Conservation (phyloP, 1,140 invertebrate genomes). For the Aplysia californica region DNA sequence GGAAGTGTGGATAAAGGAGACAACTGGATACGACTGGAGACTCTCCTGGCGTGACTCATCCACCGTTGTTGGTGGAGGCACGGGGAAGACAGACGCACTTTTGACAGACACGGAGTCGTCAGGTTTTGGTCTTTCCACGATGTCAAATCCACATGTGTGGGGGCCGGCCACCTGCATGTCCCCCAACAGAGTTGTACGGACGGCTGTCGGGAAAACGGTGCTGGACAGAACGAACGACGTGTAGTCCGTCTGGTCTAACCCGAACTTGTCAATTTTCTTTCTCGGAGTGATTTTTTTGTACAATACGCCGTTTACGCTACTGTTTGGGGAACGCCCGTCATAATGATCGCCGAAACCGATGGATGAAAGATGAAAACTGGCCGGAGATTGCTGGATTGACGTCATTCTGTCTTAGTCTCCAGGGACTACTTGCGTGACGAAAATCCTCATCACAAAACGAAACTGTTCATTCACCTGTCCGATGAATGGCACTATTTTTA, state of each 20-base stretch:
- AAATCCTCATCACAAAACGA: no score
- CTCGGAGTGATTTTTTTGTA: background rate
- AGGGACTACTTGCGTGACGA: no score
- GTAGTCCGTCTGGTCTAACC: background rate
- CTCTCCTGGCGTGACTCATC: background rate
- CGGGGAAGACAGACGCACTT: background rate
- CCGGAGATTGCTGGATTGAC: no score
- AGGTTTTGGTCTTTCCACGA: background rate
- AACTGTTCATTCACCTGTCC: no score
- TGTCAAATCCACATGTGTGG: background rate
- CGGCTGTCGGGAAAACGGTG: background rate
- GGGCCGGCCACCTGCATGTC: background rate
- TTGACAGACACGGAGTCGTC: no score
- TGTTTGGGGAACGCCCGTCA: no score
- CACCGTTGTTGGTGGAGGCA: background rate
- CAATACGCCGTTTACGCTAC: no score
- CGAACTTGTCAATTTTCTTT: background rate
- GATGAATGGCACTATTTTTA: no score
- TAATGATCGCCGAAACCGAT: no score
- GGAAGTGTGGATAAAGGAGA: background rate
- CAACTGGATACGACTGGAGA: background rate
- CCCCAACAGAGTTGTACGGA: background rate
- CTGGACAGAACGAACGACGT: background rate
- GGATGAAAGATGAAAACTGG: no score
- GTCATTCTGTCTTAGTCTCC: no score